Evolutionary conservation across 23 tunicate species (phyloP).

Genomic region (Ciona savignyi): DNA sequence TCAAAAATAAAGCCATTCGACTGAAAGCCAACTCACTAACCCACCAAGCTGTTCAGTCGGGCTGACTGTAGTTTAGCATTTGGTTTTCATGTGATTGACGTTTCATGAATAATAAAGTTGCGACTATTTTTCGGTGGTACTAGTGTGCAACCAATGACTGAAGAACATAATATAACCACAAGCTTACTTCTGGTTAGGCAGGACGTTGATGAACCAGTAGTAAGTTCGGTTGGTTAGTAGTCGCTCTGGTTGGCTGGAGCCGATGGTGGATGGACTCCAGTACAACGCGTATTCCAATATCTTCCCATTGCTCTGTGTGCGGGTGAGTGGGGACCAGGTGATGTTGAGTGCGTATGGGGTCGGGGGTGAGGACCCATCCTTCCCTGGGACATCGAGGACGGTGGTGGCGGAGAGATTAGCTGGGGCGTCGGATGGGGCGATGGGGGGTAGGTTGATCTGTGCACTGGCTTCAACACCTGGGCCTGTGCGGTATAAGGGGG

Average conservation of each 20-base stretch:
- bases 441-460: conserved; percentile 15
- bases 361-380: not conserved
- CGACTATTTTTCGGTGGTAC: too few species aligned
- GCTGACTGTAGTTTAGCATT: too few species aligned
- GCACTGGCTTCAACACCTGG: conserved; percentile 19
- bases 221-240: not conserved
- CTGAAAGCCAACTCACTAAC: too few species aligned
- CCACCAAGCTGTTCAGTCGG: too few species aligned
- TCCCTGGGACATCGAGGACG: conserved; percentile 2
- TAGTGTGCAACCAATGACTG: too few species aligned
- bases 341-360: conserved; percentile 25
- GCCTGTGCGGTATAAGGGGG: conserved; percentile 17
- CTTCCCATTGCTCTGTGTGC: conserved; percentile 45
- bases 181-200: conserved; percentile 45
- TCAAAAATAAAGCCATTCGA: too few species aligned
- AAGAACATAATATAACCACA: too few species aligned
- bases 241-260: not conserved
- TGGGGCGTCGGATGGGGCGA: conserved; percentile 62
- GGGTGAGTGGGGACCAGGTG: conserved; percentile 49
- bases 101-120: too few species aligned
- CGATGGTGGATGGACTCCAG: conserved; percentile 31
- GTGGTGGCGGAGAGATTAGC: conserved; percentile 31
- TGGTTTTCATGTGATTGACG: too few species aligned
- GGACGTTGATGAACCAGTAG: conserved; percentile 30
- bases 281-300: conserved; percentile 45